These are phyloP conservation scores for Plagodis pulveraria DNA, from an alignment of 2,888 invertebrate species.

Conservation along the genomic window DNA sequence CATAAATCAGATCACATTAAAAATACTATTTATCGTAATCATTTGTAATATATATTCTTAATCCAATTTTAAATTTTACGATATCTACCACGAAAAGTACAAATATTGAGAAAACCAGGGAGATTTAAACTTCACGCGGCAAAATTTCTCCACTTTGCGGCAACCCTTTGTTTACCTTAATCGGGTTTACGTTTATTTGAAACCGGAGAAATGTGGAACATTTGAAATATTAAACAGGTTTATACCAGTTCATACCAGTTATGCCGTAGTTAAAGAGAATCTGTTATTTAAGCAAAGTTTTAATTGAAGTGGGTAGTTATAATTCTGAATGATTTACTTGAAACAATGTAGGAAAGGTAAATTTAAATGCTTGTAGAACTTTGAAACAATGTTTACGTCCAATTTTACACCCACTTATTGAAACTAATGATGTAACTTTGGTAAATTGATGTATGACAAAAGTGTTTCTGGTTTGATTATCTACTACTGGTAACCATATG, in stretches of 20 bases:
- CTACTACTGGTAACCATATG: too few relatives aligned
- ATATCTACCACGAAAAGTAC: too few relatives aligned
- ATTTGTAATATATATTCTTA: too few relatives aligned
- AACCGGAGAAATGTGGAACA: constrained; percentile 23
- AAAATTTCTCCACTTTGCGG: constrained; percentile 8
- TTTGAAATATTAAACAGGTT: constrained; percentile 18
- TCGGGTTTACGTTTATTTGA: constrained; percentile 22
- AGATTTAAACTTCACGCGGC: constrained; percentile 18
- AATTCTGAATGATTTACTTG: not conserved
- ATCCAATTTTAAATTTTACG: too few relatives aligned
- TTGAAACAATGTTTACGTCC: too few relatives aligned
- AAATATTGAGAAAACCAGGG: not conserved
- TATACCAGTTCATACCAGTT: constrained; percentile 7
- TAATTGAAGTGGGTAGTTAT: constrained; percentile 17
- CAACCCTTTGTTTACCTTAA: constrained; percentile 24
- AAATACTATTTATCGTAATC: too few relatives aligned
- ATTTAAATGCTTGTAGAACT: too few relatives aligned
- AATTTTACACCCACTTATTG: too few relatives aligned
- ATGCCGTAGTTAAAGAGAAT: constrained; percentile 3
- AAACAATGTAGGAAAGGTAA: not conserved
- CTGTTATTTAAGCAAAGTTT: constrained; percentile 11
- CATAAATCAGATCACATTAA: too few relatives aligned
- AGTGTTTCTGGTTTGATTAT: too few relatives aligned
- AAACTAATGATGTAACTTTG: too few relatives aligned
- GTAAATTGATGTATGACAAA: too few relatives aligned